phyloP scores from a whole-genome alignment of 2,888 invertebrate species.

The Lasius fuliginosus region DNA sequence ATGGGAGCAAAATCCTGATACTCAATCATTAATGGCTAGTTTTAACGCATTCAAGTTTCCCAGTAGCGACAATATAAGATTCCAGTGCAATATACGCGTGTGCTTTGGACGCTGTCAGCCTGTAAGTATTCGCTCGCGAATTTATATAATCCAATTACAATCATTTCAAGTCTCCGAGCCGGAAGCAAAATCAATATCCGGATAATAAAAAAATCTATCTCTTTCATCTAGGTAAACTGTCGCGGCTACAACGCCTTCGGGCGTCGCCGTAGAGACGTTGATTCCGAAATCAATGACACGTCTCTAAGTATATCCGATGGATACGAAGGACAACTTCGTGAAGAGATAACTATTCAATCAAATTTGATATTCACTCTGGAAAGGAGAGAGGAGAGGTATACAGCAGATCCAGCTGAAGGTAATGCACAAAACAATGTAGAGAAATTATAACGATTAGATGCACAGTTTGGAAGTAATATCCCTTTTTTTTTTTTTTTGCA shows the following conservation, averaged over 20 bases:
- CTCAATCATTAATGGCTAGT: conserved; percentile 94
- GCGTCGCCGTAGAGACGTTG: conserved; percentile 91
- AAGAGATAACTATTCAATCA: conserved; percentile 97
- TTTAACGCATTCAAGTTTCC: conserved; percentile 99
- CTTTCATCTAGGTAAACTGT: conserved; percentile 92
- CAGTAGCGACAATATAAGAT: conserved; percentile 96
- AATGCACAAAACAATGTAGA: conserved; percentile 75
- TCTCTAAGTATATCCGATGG: conserved; percentile 88
- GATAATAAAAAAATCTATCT: conserved; percentile 30
- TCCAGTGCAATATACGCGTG: conserved; percentile 98
- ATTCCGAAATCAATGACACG: conserved; percentile 87
- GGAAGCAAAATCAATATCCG: not conserved
- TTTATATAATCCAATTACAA: conserved; percentile 19
- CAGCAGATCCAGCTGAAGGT: conserved; percentile 93
- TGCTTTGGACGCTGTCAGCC: conserved; percentile 98
- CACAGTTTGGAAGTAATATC: not conserved
- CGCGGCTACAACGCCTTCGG: conserved; percentile 97
- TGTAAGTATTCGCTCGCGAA: conserved; percentile 87
- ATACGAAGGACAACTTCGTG: conserved; percentile 93
- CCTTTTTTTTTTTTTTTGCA: not conserved
- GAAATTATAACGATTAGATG: not conserved
- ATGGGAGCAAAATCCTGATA: conserved; percentile 96
- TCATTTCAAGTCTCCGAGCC: not conserved
- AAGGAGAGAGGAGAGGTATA: conserved; percentile 92
- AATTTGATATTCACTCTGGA: conserved; percentile 97